Evolutionary conservation across 2,797 vertebrate genomes (phyloP), one percentile per base, ranked within the genome.

Genomic region (Micropoecilia bifurca): DNA sequence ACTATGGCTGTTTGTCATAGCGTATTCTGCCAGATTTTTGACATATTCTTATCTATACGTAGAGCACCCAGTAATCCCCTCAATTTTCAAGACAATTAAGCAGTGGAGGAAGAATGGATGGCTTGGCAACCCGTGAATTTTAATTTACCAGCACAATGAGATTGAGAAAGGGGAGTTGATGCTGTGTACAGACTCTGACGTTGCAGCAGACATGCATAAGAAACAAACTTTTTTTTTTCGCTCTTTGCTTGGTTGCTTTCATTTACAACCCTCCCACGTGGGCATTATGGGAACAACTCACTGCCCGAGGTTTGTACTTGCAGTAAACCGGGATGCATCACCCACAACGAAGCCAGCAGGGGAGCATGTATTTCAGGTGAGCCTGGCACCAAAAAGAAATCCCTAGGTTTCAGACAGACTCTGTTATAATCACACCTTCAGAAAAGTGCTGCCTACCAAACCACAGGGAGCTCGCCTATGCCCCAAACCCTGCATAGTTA

Each of bases 61-160:
- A 91, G 92, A 94, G 91, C 84, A 36, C 79, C 55, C 57, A 6
- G 90, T 92, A 92, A 94, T 95, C 90, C 93, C 92, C 84, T 90
- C 91, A 92, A 95, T 95, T 95, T 95, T 93, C 87, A 30, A 93
- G 91, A 94, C 94, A 95, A 94, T 95, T 93, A 94, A 87, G 89
- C 92, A 94, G 88, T 73, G 77, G 85, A 88, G 85, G 84, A 87
- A 92, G 90, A 94, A 93, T 90, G 86, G 89, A 93, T 91, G 90
- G 91, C 90, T 94, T 91, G 89, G 93, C 93, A 93, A 91, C 74
- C 84, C 71, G 50, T 92, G 90, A 88, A 92, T 93, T 91, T 91
- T 93, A 93, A 95, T 95, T 93, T 95, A 84, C 91, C 85, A 83
- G 87, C 86, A 90, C 89, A 90, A 91, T 87, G 88, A 93, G 86